phyloP scores from a whole-genome alignment of 2,888 invertebrate species.

The Aleiodes alternator region DNA sequence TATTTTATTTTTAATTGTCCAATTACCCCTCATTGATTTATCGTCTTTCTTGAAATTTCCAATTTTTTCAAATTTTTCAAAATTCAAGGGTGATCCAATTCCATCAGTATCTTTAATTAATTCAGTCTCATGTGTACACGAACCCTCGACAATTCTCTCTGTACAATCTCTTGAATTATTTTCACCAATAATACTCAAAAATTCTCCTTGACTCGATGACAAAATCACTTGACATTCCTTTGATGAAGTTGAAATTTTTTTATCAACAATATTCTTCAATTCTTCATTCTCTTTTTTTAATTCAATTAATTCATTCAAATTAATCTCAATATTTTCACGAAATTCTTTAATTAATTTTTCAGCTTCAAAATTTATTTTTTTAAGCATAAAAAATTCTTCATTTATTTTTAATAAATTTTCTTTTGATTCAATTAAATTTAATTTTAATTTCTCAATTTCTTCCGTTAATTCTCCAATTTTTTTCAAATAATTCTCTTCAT shows the following conservation, averaged over 20 bases:
- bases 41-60: background rate
- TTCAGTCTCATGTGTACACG: background rate
- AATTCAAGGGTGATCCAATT: too few species aligned
- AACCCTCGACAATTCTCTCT: background rate
- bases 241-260: background rate
- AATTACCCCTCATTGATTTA: slow-evolving; percentile 36
- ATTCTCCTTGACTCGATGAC: slow-evolving; percentile 2
- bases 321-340: slow-evolving; percentile 35
- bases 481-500: background rate
- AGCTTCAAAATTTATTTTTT: slow-evolving; percentile 1
- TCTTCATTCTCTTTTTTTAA: background rate
- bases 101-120: background rate
- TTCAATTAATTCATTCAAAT: slow-evolving; percentile 4
- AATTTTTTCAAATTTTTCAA: slow-evolving; percentile 21
- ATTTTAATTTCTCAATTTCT: slow-evolving; percentile 51
- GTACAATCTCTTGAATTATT: background rate
- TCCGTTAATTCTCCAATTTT: slow-evolving; percentile 51
- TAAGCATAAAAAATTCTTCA: slow-evolving; percentile 2
- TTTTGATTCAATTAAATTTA: background rate
- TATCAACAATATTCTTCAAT: slow-evolving; percentile 5
- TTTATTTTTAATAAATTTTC: background rate
- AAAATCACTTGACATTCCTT: slow-evolving; percentile 1
- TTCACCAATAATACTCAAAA: background rate
- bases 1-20: slow-evolving; percentile 34
- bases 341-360: slow-evolving; percentile 10